These are phyloP conservation scores for Tachysurus vachellii DNA, from an alignment of 2,113 vertebrate genomes.

Conservation along the genomic window DNA sequence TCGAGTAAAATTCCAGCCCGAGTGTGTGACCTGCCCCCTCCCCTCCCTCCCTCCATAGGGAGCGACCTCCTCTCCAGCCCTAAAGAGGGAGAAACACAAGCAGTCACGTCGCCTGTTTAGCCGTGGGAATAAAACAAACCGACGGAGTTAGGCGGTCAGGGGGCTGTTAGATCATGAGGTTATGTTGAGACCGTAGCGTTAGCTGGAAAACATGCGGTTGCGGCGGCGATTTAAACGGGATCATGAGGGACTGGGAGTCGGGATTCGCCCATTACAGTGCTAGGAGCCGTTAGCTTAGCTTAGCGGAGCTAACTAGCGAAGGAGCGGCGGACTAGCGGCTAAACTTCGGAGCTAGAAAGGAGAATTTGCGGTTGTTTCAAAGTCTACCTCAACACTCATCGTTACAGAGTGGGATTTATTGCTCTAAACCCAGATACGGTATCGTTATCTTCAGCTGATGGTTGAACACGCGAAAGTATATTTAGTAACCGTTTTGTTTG, in stretches of 20 bases:
- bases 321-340: constrained; percentile 26
- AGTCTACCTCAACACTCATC: constrained; percentile 22
- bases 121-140: constrained; percentile 54
- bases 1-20: constrained; percentile 60
- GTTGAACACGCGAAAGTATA: constrained; percentile 19
- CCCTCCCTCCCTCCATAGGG: constrained; percentile 58
- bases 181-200: not conserved
- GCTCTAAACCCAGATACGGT: constrained; percentile 6
- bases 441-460: constrained; percentile 32
- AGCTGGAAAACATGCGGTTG: constrained; percentile 27
- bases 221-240: constrained; percentile 37
- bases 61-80: constrained; percentile 51
- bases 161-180: not conserved
- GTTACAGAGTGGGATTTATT: constrained; percentile 48
- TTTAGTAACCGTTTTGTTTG: constrained; percentile 56
- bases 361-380: constrained; percentile 33
- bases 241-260: constrained; percentile 10
- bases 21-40: constrained; percentile 50
- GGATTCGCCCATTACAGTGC: constrained; percentile 48
- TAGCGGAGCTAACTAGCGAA: constrained; percentile 49
- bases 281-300: constrained; percentile 58
- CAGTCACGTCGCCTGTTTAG: constrained; percentile 59
- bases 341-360: constrained; percentile 40
- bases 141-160: not conserved
- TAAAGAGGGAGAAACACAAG: constrained; percentile 64